A percentile compares a stretch with the other conserved stretches of the same genome.
Evolutionary conservation across 2,888 invertebrate species (phyloP).

Genomic region (Orthosia incerta): DNA sequence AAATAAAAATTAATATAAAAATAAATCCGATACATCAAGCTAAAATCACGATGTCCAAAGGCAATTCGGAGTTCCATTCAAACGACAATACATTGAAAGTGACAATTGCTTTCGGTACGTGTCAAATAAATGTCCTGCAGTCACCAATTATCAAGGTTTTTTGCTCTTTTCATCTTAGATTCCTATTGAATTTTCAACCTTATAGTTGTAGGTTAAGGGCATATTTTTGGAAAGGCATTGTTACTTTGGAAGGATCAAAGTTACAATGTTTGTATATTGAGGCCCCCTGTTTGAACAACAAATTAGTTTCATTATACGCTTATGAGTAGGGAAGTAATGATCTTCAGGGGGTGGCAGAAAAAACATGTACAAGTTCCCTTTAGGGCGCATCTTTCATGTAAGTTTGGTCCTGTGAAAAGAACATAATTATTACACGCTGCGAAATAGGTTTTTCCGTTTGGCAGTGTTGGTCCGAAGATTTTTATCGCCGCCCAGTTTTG

Average conservation of each 20-base stretch:
- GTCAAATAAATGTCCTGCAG: slow-evolving; percentile 86
- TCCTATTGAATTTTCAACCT: slow-evolving; percentile 60
- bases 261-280: slow-evolving; percentile 84
- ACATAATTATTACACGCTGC: slow-evolving; percentile 26
- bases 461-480: slow-evolving; percentile 20
- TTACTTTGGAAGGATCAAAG: slow-evolving; percentile 66
- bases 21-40: slow-evolving; percentile 77
- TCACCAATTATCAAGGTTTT: slow-evolving; percentile 70
- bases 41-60: slow-evolving; percentile 81
- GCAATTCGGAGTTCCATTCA: slow-evolving; percentile 73
- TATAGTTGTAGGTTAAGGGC: slow-evolving; percentile 29
- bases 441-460: slow-evolving; percentile 26
- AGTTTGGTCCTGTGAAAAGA: slow-evolving; percentile 20
- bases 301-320: slow-evolving; percentile 90
- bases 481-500: slow-evolving; percentile 13
- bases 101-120: slow-evolving; percentile 85
- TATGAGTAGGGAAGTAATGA: slow-evolving; percentile 84
- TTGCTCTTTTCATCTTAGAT: slow-evolving; percentile 1
- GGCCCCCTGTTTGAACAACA: slow-evolving; percentile 89
- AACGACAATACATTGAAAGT: slow-evolving; percentile 73
- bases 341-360: slow-evolving; percentile 72
- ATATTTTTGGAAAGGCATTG: background rate
- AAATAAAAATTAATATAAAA: slow-evolving; percentile 58
- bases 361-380: slow-evolving; percentile 58
- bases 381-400: slow-evolving; percentile 43